Evolutionary conservation across 2,113 vertebrate species (phyloP).

Genomic region (Fregetta grallaria): DNA sequence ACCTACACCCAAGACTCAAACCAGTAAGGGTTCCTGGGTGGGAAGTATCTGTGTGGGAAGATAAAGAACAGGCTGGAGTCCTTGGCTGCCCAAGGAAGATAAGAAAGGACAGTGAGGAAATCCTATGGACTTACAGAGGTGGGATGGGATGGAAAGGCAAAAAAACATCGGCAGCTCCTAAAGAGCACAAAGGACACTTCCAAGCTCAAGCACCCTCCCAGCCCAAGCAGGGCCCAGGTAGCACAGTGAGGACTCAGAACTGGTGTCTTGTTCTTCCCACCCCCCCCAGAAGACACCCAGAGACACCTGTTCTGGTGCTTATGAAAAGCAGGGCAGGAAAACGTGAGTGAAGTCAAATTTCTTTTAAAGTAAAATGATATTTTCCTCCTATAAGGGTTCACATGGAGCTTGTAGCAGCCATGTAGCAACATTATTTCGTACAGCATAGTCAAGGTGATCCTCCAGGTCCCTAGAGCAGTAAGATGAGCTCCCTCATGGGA

Average conservation of each 20-base stretch:
- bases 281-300: not conserved
- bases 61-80: not conserved
- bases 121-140: not conserved
- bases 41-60: not conserved
- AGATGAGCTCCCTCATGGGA: not conserved
- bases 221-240: not conserved
- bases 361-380: not conserved
- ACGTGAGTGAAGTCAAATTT: not conserved
- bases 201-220: not conserved
- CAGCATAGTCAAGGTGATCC: not conserved
- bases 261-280: not conserved
- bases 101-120: not conserved
- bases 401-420: not conserved
- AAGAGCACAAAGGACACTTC: not conserved
- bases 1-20: not conserved
- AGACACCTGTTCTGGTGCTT: not conserved
- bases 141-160: not conserved
- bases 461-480: not conserved
- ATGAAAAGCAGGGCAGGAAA: not conserved
- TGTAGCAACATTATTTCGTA: not conserved
- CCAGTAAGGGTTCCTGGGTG: not conserved
- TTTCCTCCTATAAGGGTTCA: not conserved
- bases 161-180: not conserved
- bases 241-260: rapidly evolving
- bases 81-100: not conserved